Conservation (phyloP, 2,888 invertebrate genomes). For the Cistogaster globosa region DNA sequence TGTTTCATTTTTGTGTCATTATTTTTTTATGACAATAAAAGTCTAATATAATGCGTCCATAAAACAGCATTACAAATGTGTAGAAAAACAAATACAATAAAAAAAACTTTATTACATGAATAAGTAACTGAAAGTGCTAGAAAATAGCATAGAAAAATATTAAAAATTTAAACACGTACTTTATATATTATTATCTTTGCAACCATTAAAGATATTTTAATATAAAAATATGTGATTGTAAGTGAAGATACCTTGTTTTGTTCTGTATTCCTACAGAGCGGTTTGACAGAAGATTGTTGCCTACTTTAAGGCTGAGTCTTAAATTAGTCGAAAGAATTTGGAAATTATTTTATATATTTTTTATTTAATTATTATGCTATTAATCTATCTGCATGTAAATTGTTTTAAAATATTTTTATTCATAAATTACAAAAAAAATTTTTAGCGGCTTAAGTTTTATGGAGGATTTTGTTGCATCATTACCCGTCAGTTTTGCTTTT, state of each 20-base stretch:
- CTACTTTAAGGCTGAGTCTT: constrained; percentile 3
- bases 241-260: neutral
- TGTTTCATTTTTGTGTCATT: constrained; percentile 10
- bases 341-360: too few species aligned
- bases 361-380: too few species aligned
- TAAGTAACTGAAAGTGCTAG: constrained; percentile 31
- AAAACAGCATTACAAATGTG: constrained; percentile 40
- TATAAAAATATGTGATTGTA: neutral
- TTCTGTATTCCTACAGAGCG: neutral
- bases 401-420: too few species aligned
- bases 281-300: neutral
- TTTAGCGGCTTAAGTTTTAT: too few species aligned
- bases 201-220: constrained; percentile 33
- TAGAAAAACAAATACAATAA: constrained; percentile 3
- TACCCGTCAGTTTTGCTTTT: too few species aligned
- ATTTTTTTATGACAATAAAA: constrained; percentile 56
- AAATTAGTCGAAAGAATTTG: neutral
- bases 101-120: neutral
- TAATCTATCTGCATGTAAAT: too few species aligned
- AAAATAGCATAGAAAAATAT: constrained; percentile 19
- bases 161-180: constrained; percentile 48
- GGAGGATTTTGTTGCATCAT: too few species aligned
- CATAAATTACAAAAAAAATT: too few species aligned
- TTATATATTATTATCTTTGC: constrained; percentile 31
- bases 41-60: constrained; percentile 53